A percentile compares a stretch with the other conserved stretches of the same genome.
Evolutionary conservation across 2,888 invertebrate genomes (phyloP).

Genomic region (Lysandra bellargus): DNA sequence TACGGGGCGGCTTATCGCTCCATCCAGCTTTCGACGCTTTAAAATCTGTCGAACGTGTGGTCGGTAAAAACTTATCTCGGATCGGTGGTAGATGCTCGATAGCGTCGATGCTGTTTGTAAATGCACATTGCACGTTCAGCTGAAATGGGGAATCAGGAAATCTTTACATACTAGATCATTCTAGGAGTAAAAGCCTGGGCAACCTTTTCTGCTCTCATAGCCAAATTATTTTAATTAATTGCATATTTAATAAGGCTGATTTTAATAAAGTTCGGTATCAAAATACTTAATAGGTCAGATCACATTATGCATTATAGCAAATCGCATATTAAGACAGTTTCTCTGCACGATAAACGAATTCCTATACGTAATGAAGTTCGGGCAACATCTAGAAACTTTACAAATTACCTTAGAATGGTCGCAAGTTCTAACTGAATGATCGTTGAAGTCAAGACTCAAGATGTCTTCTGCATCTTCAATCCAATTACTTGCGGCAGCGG

Average conservation of each 20-base stretch:
- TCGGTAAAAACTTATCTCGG: not conserved
- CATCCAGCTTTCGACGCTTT: constrained; percentile 9
- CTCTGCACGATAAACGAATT: not conserved
- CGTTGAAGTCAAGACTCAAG: not conserved
- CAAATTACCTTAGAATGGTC: not conserved
- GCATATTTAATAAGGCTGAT: too few relatives aligned
- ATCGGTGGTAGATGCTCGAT: not conserved
- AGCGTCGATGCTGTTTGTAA: not conserved
- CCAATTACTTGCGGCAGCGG: not conserved
- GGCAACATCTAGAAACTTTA: not conserved
- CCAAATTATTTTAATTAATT: too few relatives aligned
- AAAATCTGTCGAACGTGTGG: constrained; percentile 16
- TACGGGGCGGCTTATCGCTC: not conserved
- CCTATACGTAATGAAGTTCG: not conserved
- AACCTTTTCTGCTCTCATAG: too few relatives aligned
- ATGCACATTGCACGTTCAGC: not conserved
- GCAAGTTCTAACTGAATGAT: not conserved
- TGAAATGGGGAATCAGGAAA: not conserved
- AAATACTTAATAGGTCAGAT: too few relatives aligned
- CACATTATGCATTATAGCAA: too few relatives aligned
- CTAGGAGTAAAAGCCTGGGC: not conserved
- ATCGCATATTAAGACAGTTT: too few relatives aligned
- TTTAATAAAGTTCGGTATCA: too few relatives aligned
- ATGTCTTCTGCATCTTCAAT: not conserved
- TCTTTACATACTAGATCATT: not conserved